Evolutionary conservation across 2,888 invertebrate genomes (phyloP).

Genomic region (Hemicrepidius hirtus): DNA sequence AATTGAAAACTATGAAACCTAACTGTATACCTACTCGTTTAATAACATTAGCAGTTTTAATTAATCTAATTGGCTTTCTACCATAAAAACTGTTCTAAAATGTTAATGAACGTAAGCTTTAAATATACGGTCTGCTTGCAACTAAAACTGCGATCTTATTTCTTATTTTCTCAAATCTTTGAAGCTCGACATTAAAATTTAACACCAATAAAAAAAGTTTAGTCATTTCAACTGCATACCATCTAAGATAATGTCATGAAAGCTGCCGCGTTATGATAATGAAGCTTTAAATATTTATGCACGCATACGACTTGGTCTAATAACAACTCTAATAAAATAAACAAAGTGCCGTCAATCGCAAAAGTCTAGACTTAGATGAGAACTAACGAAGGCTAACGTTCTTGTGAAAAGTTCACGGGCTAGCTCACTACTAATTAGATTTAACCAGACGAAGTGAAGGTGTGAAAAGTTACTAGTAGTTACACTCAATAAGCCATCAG

Average conservation of each 20-base stretch:
- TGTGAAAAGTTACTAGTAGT: conserved; percentile 12
- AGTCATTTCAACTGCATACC: conserved; percentile 1
- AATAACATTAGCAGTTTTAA: no score
- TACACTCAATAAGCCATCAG: neutral
- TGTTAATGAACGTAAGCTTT: no score
- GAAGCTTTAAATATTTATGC: conserved; percentile 40
- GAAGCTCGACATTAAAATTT: conserved; percentile 29
- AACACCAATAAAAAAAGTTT: conserved; percentile 14
- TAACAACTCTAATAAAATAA: conserved; percentile 40
- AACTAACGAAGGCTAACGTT: conserved; percentile 27
- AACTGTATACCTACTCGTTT: conserved; percentile 9
- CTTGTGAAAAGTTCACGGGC: conserved; percentile 24
- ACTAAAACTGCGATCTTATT: no score
- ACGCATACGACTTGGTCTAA: conserved; percentile 38
- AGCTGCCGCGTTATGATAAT: conserved; percentile 28
- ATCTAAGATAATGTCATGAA: conserved; percentile 28
- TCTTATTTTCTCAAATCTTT: no score
- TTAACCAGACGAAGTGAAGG: conserved; percentile 13
- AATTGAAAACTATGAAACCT: neutral
- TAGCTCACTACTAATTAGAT: conserved; percentile 24
- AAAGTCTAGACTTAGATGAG: conserved; percentile 25
- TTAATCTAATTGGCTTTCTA: no score
- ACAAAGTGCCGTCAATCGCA: conserved; percentile 38
- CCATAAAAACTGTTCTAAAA: no score
- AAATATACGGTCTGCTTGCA: no score